Evolutionary conservation across 2,797 vertebrate genomes (phyloP).

Genomic region (Notolabrus celidotus): DNA sequence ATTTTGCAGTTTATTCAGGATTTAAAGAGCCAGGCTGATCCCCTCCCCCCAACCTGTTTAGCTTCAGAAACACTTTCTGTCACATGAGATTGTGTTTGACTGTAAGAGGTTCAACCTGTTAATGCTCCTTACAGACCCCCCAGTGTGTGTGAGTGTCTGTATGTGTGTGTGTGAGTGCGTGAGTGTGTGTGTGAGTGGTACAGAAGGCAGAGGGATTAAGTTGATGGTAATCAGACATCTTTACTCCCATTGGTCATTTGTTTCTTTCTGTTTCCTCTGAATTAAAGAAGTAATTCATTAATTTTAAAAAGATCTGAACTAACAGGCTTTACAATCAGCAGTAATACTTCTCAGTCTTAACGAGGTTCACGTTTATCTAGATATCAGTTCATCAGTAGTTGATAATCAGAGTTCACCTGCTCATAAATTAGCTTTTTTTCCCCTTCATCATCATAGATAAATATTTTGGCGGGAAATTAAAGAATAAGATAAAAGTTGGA

Average conservation of each 20-base stretch:
- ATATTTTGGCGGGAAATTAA: too few relatives aligned
- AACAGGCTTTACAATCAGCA: not conserved
- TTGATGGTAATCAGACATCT: slow-evolving; percentile 58
- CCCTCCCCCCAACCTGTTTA: not conserved
- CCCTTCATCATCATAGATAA: too few relatives aligned
- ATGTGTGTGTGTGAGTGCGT: not conserved
- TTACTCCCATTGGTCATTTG: slow-evolving; percentile 59
- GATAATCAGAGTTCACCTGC: too few relatives aligned
- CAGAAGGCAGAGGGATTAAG: slow-evolving; percentile 52
- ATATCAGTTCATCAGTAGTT: too few relatives aligned
- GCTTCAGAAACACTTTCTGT: slow-evolving; percentile 11
- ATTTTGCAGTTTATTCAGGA: not conserved
- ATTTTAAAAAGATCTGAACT: not conserved
- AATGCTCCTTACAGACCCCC: slow-evolving; percentile 33
- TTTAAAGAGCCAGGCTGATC: not conserved
- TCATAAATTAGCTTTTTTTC: too few relatives aligned
- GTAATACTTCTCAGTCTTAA: too few relatives aligned
- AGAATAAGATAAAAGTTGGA: too few relatives aligned
- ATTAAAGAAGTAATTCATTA: slow-evolving; percentile 46
- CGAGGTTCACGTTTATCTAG: too few relatives aligned
- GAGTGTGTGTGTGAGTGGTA: not conserved
- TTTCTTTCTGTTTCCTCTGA: slow-evolving; percentile 35
- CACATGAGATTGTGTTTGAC: slow-evolving; percentile 31
- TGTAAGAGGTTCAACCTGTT: slow-evolving; percentile 38
- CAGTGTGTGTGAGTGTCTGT: slow-evolving; percentile 7